Conservation (phyloP, 1,140 invertebrate genomes). For the Ceratoteleas bidentatus region DNA sequence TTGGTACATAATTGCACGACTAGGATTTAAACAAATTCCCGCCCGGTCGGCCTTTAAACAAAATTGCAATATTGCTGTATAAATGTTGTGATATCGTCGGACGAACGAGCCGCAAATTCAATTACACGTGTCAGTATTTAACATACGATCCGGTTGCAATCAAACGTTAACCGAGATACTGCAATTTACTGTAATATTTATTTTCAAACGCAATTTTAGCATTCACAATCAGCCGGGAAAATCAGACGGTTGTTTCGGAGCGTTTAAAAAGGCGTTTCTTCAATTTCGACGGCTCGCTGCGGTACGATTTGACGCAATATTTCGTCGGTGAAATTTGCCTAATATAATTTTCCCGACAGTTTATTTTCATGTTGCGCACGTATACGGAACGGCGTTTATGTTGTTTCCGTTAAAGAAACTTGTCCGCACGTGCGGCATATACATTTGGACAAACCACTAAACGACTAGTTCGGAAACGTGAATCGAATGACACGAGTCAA, state of each 20-base stretch:
- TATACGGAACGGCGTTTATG: constrained; percentile 1
- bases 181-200: too few relatives aligned
- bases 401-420: constrained; percentile 29
- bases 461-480: constrained; percentile 14
- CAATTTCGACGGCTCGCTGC: too few relatives aligned
- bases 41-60: background rate
- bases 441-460: constrained; percentile 21
- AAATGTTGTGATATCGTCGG: too few relatives aligned
- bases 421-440: constrained; percentile 19
- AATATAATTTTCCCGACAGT: constrained; percentile 4
- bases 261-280: too few relatives aligned
- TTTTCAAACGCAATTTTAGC: too few relatives aligned
- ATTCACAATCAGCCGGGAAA: too few relatives aligned
- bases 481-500: constrained; percentile 20
- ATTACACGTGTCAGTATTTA: too few relatives aligned
- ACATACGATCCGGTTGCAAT: too few relatives aligned
- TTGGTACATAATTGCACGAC: constrained; percentile 2
- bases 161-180: too few relatives aligned
- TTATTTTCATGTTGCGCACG: constrained; percentile 20
- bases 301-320: background rate
- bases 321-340: background rate
- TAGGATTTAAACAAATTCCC: background rate
- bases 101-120: too few relatives aligned
- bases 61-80: background rate
- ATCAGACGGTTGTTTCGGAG: too few relatives aligned